Evolutionary conservation across 2,797 vertebrate genomes (phyloP).

Genomic region (Halcyon leucocephala): DNA sequence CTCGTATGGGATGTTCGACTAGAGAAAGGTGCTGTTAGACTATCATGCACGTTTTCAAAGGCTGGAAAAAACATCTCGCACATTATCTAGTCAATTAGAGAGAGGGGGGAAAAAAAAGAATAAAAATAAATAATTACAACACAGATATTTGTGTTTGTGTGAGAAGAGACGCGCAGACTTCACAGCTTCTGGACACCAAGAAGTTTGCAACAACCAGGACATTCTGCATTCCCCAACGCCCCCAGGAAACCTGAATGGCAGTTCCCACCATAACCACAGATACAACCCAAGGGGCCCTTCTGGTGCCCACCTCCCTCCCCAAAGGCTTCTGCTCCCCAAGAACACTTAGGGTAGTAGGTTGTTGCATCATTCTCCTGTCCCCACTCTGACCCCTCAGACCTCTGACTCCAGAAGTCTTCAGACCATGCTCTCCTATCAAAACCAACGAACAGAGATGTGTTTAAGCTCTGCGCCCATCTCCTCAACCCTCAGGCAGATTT

Average conservation of each 20-base stretch:
- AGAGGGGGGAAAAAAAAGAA: background rate
- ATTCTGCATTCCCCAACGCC: background rate
- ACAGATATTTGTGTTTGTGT: background rate
- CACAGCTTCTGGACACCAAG: background rate
- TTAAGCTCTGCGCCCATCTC: background rate
- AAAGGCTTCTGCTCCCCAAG: background rate
- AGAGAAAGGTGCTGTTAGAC: constrained; percentile 79
- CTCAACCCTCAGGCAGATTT: background rate
- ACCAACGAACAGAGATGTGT: background rate
- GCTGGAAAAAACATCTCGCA: constrained; percentile 89
- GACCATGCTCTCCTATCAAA: background rate
- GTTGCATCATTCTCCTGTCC: background rate
- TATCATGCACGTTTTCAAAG: constrained; percentile 83
- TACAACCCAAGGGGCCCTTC: background rate
- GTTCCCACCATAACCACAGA: background rate
- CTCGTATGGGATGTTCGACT: constrained; percentile 78
- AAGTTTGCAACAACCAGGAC: background rate
- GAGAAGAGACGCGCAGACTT: background rate
- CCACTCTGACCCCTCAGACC: background rate
- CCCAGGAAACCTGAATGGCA: background rate
- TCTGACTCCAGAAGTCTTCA: background rate
- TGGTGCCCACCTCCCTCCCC: background rate
- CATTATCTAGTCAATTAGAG: constrained; percentile 80
- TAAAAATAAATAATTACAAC: background rate
- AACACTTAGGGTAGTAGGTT: background rate